These are phyloP conservation scores for Sphaerophoria rueppellii DNA, from an alignment of 2,888 invertebrate genomes.

Conservation along the genomic window DNA sequence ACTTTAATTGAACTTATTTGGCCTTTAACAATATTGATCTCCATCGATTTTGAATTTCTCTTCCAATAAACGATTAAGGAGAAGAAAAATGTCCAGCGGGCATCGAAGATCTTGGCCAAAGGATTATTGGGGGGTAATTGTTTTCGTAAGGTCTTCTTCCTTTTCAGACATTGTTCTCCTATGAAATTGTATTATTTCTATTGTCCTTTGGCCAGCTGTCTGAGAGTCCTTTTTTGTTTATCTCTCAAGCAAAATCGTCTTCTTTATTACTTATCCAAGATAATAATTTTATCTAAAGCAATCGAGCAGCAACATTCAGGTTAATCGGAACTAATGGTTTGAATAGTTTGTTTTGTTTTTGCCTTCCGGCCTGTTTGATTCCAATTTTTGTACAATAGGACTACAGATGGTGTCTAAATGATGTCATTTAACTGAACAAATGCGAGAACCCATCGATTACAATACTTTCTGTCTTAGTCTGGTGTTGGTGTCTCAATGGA, in stretches of 20 bases:
- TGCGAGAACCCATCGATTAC: slow-evolving; percentile 23
- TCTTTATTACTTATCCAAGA: slow-evolving; percentile 62
- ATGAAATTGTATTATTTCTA: slow-evolving; percentile 37
- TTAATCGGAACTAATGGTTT: slow-evolving; percentile 68
- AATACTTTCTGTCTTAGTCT: not conserved
- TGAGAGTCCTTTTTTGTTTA: slow-evolving; percentile 42
- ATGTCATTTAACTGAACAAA: slow-evolving; percentile 33
- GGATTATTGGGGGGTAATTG: slow-evolving; percentile 65
- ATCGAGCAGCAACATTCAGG: slow-evolving; percentile 58
- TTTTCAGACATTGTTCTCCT: slow-evolving; percentile 12
- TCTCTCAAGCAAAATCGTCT: slow-evolving; percentile 55
- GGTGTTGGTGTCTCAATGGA: not conserved
- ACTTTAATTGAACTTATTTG: no score
- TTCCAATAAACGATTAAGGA: not conserved
- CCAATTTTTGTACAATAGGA: not conserved
- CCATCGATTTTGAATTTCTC: no score
- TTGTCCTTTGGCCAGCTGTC: slow-evolving; percentile 37
- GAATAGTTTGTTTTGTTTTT: slow-evolving; percentile 45
- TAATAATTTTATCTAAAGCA: slow-evolving; percentile 70
- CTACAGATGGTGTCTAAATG: slow-evolving; percentile 5
- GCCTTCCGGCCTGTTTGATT: not conserved
- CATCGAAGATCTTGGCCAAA: slow-evolving; percentile 39
- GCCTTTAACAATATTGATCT: no score
- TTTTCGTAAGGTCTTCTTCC: slow-evolving; percentile 33
- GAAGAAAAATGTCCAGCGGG: not conserved